Evolutionary conservation across 2,797 vertebrate species (phyloP), one percentile per base, ranked within the genome.

Genomic region (Tiaroga cobitis): DNA sequence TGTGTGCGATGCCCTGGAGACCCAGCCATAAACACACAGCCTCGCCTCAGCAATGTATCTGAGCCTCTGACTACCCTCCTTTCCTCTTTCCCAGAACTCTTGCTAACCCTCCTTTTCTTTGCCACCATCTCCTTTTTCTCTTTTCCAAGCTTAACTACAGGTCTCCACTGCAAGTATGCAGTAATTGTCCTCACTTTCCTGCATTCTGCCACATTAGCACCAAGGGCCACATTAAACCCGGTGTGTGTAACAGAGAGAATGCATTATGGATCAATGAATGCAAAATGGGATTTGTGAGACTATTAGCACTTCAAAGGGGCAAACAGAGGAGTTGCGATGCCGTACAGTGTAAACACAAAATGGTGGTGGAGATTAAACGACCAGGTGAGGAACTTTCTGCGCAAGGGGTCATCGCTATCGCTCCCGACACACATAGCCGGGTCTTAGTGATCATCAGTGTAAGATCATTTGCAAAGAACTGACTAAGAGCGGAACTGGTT

Each of bases 271-370:
- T 89, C 86, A 90, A 81, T 88, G 41, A 85, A 87, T 84, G 85
- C 81, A 83, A 54, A 84, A 81, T 8, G 75, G 80, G 83, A 89
- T 89, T 86, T 84, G 54, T 63, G 83, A 87, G 80, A 73, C 83
- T 83, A 89, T 90, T 88, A 89, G 79, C 87, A 89, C 86, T 88
- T 91, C 86, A 87, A 85, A 87, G 78, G 46, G 43, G 74, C 84
- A 77, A 86, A 88, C 77, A 51, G 63, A 59, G 18, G 32, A 26
- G 83, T 56, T 41, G 8, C 37, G 67, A 81, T 49, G 79, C 26
- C 46, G 32, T n/a, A 68, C 67, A 54, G 86, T 80, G 84, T 82
- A 86, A 88, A 90, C 80, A 89, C 46, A 83, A 87, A 75, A 82
- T 80, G 72, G 70, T 82, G 72, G 70, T 5, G 34, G 68, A 86